Conservation (phyloP, 2,797 vertebrate species). For the Lagocephalus sceleratus region DNA sequence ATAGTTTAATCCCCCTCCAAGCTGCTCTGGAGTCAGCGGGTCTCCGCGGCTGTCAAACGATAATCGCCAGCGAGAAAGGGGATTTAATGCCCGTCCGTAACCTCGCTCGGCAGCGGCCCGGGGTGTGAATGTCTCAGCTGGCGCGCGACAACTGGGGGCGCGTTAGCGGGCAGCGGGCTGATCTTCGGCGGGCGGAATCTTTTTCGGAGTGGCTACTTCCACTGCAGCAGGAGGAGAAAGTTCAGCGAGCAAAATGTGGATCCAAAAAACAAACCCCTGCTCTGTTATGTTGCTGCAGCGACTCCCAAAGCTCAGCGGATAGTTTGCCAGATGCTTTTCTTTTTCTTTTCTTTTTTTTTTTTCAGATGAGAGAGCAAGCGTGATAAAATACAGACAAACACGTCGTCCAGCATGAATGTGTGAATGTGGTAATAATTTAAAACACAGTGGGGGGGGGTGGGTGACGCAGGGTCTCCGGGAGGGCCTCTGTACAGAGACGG, state of each 20-base stretch:
- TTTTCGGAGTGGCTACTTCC: too few relatives aligned
- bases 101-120: slow-evolving; percentile 57
- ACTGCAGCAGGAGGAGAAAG: slow-evolving; percentile 2
- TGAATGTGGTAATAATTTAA: slow-evolving; percentile 61
- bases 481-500: slow-evolving; percentile 52
- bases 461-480: slow-evolving; percentile 38
- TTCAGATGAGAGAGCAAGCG: slow-evolving; percentile 14
- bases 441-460: slow-evolving; percentile 5
- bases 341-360: too few relatives aligned
- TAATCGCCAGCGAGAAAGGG: slow-evolving; percentile 43
- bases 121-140: slow-evolving; percentile 60
- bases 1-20: slow-evolving; percentile 32
- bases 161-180: slow-evolving; percentile 18
- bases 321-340: too few relatives aligned
- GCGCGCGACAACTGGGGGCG: slow-evolving; percentile 29
- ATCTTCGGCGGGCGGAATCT: slow-evolving; percentile 21
- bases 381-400: slow-evolving; percentile 12
- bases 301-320: too few relatives aligned
- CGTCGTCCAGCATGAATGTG: slow-evolving; percentile 38
- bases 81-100: slow-evolving; percentile 49
- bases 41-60: slow-evolving; percentile 64
- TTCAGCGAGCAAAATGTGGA: slow-evolving; percentile 8
- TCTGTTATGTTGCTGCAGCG: slow-evolving; percentile 25
- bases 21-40: slow-evolving; percentile 52
- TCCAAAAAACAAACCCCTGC: slow-evolving; percentile 23